Evolutionary conservation across 1,140 invertebrate species (phyloP), one percentile per base, ranked within the genome.

Genomic region (Drosophila kikkawai): DNA sequence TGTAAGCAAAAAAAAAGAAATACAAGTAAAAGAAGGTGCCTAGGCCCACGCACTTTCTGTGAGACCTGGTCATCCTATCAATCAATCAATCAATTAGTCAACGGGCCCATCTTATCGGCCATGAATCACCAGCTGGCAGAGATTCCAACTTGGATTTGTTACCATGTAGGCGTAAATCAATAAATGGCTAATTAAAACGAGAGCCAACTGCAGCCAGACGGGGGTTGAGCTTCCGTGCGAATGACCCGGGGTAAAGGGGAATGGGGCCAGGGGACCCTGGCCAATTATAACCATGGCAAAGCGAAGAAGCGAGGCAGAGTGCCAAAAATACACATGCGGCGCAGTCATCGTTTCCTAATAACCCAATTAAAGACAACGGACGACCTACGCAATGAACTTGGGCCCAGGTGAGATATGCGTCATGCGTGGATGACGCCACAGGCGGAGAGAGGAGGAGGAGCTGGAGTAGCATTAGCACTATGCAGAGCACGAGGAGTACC

Each of bases 261-360:
- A 12, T 7, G 2, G 9, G 17, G 17, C 0, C 7, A 13, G 4
- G 15, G 26, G 37, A 58, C 37, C 41, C 41, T 37, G 39, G 68
- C 50, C 79, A 86, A 83, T 86, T 86, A 88, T 83, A 77, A 77
- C 59, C 71, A 83, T 73, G 59, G 60, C 84, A 74, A 67, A 79
- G 44, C 29, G 15, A 13, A 15, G 26, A 29, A 51, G 44, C 29
- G 50, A 59, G 48, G 65, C 48, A 26, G 13, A 39, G 26, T 47
- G 70, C 50, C 51, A 75, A 75, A 74, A 74, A 75, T 74, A 75
- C 37, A 48, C 42, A 59, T 61, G 50, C 69, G 55, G 41, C 74
- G 67, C 68, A 79, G 69, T 63, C 75, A 75, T 82, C 75, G 71
- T 85, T 86, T 82, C 75, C 83, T 88, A 87, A 83, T 83, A 87